phyloP scores from a whole-genome alignment of 37 sponge, comb jelly and placozoan genomes.

The Dysidea cf. avara region DNA sequence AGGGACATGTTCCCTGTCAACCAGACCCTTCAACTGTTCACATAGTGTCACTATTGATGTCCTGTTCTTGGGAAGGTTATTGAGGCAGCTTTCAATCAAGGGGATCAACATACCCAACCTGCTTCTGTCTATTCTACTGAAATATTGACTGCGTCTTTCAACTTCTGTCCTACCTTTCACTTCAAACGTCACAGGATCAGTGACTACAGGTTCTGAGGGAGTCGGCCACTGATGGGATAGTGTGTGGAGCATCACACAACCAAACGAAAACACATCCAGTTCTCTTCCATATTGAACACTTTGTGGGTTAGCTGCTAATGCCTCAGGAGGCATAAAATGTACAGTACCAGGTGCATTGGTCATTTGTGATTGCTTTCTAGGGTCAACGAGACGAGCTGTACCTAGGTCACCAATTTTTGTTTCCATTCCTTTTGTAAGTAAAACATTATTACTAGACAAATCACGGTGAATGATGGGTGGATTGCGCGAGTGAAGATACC shows the following conservation, averaged over 20 bases:
- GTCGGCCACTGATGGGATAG: constrained; percentile 8
- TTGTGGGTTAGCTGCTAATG: neutral
- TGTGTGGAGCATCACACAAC: constrained; percentile 15
- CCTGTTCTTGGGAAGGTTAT: too few relatives aligned
- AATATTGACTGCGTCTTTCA: too few relatives aligned
- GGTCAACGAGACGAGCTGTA: constrained; percentile 16
- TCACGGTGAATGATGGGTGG: constrained; percentile 35
- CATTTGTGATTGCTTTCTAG: neutral
- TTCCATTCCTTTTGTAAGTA: constrained; percentile 14
- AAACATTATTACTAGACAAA: constrained; percentile 22
- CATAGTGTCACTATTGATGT: too few relatives aligned
- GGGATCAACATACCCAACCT: too few relatives aligned
- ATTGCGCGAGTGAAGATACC: constrained; percentile 22
- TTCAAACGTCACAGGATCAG: too few relatives aligned
- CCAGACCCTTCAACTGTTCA: too few relatives aligned
- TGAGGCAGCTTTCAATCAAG: too few relatives aligned
- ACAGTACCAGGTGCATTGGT: constrained; percentile 14
- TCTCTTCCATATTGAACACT: neutral
- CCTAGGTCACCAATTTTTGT: constrained; percentile 34
- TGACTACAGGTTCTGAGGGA: too few relatives aligned
- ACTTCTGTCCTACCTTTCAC: too few relatives aligned
- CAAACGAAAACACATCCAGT: constrained; percentile 33
- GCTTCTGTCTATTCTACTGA: too few relatives aligned
- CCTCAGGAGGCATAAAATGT: constrained; percentile 35
- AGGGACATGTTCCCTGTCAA: too few relatives aligned